Evolutionary conservation across 2,888 invertebrate genomes (phyloP).

Genomic region (Pollenia amentaria): DNA sequence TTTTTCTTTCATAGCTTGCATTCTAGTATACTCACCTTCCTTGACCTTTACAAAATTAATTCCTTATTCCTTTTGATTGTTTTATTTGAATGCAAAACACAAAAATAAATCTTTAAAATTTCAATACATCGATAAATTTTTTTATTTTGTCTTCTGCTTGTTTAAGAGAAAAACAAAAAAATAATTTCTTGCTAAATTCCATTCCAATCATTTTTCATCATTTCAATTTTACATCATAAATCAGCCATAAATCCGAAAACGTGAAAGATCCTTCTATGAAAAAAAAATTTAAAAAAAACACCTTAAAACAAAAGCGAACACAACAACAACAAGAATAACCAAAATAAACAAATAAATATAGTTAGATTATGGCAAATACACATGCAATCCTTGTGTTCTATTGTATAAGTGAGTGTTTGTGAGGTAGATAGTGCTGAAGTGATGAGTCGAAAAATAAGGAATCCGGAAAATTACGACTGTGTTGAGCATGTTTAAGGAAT

Average conservation of each 20-base stretch:
- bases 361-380: slow-evolving; percentile 6
- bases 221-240: slow-evolving; percentile 59
- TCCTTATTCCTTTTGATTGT: neutral
- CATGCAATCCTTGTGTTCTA: neutral
- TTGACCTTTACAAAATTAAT: too few species aligned
- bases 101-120: neutral
- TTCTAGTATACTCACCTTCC: too few species aligned
- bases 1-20: too few species aligned
- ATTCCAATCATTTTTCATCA: slow-evolving; percentile 31
- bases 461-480: slow-evolving; percentile 37
- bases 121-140: neutral
- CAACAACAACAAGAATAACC: neutral
- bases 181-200: slow-evolving; percentile 9
- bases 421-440: neutral
- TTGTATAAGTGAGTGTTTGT: neutral
- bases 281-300: neutral
- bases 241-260: slow-evolving; percentile 46
- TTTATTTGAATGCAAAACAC: neutral
- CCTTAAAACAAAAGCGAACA: neutral
- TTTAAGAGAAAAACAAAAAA: neutral
- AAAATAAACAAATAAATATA: slow-evolving; percentile 17
- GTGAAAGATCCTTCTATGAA: slow-evolving; percentile 21
- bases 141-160: too few species aligned
- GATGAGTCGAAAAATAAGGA: slow-evolving; percentile 39
- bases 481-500: neutral